Conservation (phyloP, 1,140 invertebrate genomes). For the Pogonognathellus flavescens region DNA sequence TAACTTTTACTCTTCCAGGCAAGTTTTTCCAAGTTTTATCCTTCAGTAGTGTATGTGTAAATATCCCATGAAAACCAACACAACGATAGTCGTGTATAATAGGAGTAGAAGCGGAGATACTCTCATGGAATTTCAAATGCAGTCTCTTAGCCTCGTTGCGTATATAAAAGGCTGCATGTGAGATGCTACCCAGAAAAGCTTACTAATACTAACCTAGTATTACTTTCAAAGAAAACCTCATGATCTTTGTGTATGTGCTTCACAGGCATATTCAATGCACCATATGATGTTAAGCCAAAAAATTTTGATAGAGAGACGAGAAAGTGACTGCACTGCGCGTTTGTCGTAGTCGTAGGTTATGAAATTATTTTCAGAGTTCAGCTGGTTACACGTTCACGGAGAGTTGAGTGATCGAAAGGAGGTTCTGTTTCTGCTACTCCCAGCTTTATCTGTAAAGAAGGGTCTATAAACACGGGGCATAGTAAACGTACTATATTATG, state of each 20-base stretch:
- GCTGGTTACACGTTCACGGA: background rate
- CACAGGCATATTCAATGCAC: background rate
- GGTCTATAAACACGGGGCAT: constrained; percentile 8
- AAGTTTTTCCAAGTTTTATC: constrained; percentile 35
- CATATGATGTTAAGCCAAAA: constrained; percentile 9
- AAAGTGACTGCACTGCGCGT: constrained; percentile 46
- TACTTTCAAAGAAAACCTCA: constrained; percentile 5
- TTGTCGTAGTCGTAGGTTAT: constrained; percentile 41
- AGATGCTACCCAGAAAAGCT: background rate
- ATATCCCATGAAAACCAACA: constrained; percentile 34
- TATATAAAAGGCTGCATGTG: background rate
- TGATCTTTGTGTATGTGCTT: background rate
- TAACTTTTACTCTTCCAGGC: constrained; percentile 33
- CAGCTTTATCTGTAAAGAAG: constrained; percentile 3
- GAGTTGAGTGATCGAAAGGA: constrained; percentile 35
- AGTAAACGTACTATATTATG: background rate
- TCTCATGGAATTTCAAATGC: constrained; percentile 38
- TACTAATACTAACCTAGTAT: constrained; percentile 42
- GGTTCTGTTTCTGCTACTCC: background rate
- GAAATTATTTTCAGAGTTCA: constrained; percentile 43
- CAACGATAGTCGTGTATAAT: background rate
- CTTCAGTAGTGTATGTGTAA: constrained; percentile 28
- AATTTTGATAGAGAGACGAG: constrained; percentile 28
- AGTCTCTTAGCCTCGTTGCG: background rate
- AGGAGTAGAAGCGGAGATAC: background rate